Conservation (phyloP, 2,797 vertebrate genomes). For the Selene dorsalis region DNA sequence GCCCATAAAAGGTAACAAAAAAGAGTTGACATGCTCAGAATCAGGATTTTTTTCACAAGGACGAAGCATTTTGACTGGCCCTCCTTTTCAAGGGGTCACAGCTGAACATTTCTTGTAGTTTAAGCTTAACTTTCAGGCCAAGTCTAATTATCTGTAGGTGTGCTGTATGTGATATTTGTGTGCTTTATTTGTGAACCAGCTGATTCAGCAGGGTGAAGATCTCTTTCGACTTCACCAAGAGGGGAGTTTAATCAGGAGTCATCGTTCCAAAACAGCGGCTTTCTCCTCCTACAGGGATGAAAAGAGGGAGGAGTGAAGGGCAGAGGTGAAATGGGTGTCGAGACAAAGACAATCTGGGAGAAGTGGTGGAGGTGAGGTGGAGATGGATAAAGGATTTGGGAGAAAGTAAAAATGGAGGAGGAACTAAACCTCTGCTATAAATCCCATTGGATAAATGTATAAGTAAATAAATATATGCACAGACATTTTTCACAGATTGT, state of each 20-base stretch:
- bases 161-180: background rate
- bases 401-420: background rate
- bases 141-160: background rate
- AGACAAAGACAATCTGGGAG: conserved; percentile 29
- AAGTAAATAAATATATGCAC: background rate
- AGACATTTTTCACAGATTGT: background rate
- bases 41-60: background rate
- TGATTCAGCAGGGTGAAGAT: conserved; percentile 67
- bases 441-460: conserved; percentile 7
- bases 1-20: background rate
- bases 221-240: conserved; percentile 39
- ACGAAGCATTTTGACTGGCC: background rate
- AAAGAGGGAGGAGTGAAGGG: conserved; percentile 44
- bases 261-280: conserved; percentile 70
- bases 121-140: background rate
- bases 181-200: conserved; percentile 17
- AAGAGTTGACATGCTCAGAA: background rate
- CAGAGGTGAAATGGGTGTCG: conserved; percentile 50
- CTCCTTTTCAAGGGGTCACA: background rate
- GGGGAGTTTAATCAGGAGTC: conserved; percentile 72
- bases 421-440: background rate
- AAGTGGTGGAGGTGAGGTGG: conserved; percentile 10
- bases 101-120: background rate
- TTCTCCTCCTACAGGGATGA: conserved; percentile 62
- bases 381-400: conserved; percentile 14